Evolutionary conservation across 2,888 invertebrate genomes (phyloP).

Genomic region (Panzeria rudis): DNA sequence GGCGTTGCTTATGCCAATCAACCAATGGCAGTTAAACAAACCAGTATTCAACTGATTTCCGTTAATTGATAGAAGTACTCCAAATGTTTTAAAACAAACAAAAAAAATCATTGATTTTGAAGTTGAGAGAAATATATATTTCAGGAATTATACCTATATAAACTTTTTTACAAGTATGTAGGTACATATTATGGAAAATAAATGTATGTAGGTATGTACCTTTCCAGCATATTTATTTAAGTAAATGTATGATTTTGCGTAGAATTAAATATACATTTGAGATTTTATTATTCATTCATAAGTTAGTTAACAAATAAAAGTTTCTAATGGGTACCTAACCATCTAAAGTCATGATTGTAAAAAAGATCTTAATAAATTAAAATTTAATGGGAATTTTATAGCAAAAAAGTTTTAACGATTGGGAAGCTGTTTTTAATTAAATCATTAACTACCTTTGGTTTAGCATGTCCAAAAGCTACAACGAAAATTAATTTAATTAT

Average conservation of each 20-base stretch:
- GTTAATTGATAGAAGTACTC: conserved; percentile 51
- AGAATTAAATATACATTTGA: neutral
- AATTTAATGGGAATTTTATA: conserved; percentile 12
- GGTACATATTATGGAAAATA: neutral
- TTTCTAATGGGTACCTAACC: neutral
- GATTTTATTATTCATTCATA: conserved; percentile 11
- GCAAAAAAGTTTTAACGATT: neutral
- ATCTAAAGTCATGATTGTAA: neutral
- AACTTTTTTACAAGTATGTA: neutral
- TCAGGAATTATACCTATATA: conserved; percentile 6
- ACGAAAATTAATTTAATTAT: neutral
- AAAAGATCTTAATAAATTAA: conserved; percentile 4
- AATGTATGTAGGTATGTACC: neutral
- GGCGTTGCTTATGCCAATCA: conserved; percentile 65
- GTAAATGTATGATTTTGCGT: neutral
- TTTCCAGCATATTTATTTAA: neutral
- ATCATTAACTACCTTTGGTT: neutral
- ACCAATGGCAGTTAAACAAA: conserved; percentile 61
- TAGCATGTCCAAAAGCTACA: neutral
- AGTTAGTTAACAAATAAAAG: neutral
- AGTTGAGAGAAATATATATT: conserved; percentile 4
- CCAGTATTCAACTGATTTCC: conserved; percentile 48
- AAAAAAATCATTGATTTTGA: conserved; percentile 26
- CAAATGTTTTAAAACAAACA: conserved; percentile 9
- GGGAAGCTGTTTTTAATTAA: conserved; percentile 10